phyloP scores from a whole-genome alignment of 2,113 vertebrate species.

The Hoplias malabaricus region DNA sequence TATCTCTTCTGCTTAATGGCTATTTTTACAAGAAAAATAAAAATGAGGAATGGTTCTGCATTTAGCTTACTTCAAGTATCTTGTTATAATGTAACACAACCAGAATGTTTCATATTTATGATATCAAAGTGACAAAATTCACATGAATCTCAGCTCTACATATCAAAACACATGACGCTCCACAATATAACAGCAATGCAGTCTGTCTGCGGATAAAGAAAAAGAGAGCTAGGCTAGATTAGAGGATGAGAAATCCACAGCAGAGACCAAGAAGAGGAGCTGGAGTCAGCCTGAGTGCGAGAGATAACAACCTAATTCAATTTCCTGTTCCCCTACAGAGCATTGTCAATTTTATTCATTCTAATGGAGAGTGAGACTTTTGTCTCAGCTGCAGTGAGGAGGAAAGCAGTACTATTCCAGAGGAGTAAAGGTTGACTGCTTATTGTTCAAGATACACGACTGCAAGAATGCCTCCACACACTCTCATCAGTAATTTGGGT shows the following conservation, averaged over 20 bases:
- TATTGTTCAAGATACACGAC: constrained; percentile 7
- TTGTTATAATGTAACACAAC: no score
- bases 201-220: background rate
- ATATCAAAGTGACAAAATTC: background rate
- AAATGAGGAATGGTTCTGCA: no score
- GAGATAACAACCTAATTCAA: constrained; percentile 65
- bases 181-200: background rate
- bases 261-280: constrained; percentile 42
- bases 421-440: constrained; percentile 10
- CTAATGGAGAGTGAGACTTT: constrained; percentile 51
- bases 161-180: background rate
- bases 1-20: no score
- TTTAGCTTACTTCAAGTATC: no score
- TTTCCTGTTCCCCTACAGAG: constrained; percentile 56
- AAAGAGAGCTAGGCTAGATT: constrained; percentile 11
- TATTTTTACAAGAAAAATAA: no score
- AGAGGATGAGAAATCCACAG: constrained; percentile 20
- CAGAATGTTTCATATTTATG: no score
- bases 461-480: constrained; percentile 15
- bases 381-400: constrained; percentile 10
- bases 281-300: constrained; percentile 49
- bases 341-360: constrained; percentile 57
- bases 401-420: background rate
- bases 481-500: constrained; percentile 24
- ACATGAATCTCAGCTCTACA: background rate